Percentiles rank a stretch among this genome's conserved stretches.
phyloP scores from a whole-genome alignment of 2,113 vertebrate genomes.

The Hemibagrus wyckioides region DNA sequence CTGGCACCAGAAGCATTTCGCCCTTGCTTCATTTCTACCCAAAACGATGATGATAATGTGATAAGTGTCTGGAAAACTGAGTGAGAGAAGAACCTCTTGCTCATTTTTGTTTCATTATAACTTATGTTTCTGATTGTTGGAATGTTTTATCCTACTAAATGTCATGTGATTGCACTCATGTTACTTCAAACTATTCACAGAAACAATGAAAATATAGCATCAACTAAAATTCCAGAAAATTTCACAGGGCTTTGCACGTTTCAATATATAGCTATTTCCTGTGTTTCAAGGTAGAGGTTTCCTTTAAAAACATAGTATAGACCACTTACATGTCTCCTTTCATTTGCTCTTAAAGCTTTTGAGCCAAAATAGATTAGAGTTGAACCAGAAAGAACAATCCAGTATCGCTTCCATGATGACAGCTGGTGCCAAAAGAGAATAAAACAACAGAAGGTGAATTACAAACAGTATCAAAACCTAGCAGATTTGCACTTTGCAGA shows the following conservation, averaged over 20 bases:
- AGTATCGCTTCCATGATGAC: conserved; percentile 80
- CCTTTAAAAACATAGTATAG: background rate
- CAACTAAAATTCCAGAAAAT: background rate
- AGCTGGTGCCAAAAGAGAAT: conserved; percentile 55
- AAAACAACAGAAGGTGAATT: background rate
- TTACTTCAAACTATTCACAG: background rate
- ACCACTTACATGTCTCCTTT: conserved; percentile 88
- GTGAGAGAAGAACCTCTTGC: background rate
- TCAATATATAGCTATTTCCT: background rate
- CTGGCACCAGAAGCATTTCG: background rate
- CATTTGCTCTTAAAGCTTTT: conserved; percentile 88
- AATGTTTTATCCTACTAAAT: background rate
- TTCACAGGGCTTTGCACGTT: background rate
- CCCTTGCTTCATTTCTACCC: background rate
- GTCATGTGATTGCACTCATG: background rate
- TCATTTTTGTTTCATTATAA: background rate
- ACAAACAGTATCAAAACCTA: conserved; percentile 9
- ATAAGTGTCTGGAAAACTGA: background rate
- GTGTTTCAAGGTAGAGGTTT: background rate
- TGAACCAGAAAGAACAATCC: conserved; percentile 87
- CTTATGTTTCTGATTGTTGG: background rate
- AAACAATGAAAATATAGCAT: background rate
- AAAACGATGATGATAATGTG: background rate
- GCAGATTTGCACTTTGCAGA: background rate
- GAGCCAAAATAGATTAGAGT: conserved; percentile 89